A percentile compares a stretch with the other conserved stretches of the same genome.
Evolutionary conservation across 2,888 invertebrate species (phyloP).

Genomic region (Cepaea hortensis): DNA sequence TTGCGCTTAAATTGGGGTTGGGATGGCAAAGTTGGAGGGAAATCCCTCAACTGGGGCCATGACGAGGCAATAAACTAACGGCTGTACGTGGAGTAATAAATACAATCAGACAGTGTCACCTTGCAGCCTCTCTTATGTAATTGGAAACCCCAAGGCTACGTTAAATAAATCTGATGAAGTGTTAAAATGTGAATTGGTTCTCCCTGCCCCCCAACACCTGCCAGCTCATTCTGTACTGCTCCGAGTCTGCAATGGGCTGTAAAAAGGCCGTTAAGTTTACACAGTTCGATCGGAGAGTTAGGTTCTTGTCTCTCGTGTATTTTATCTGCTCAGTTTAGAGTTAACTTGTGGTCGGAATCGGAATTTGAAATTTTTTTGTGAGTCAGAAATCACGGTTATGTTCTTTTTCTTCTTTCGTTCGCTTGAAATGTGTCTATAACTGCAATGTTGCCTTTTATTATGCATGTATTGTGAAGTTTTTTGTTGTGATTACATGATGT

Average conservation of each 20-base stretch:
- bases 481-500: too few relatives aligned
- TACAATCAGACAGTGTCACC: constrained; percentile 30
- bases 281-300: too few relatives aligned
- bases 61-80: constrained; percentile 14
- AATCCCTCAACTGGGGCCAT: background rate
- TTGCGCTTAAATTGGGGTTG: constrained; percentile 16
- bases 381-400: too few relatives aligned
- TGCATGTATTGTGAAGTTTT: too few relatives aligned
- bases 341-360: too few relatives aligned
- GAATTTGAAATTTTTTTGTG: too few relatives aligned
- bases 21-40: background rate
- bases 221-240: background rate
- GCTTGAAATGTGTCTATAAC: too few relatives aligned
- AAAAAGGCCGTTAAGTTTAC: background rate
- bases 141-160: constrained; percentile 15
- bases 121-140: constrained; percentile 3
- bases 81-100: constrained; percentile 18
- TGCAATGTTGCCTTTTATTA: too few relatives aligned
- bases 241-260: background rate
- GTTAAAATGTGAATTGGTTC: constrained; percentile 12
- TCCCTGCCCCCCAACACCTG: background rate
- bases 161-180: constrained; percentile 35
- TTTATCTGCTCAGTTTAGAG: too few relatives aligned
- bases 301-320: too few relatives aligned
- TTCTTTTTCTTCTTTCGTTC: too few relatives aligned